Evolutionary conservation across 1,140 invertebrate species (phyloP), one percentile per base, ranked within the genome.

Genomic region (Anagrus nilaparvatae): DNA sequence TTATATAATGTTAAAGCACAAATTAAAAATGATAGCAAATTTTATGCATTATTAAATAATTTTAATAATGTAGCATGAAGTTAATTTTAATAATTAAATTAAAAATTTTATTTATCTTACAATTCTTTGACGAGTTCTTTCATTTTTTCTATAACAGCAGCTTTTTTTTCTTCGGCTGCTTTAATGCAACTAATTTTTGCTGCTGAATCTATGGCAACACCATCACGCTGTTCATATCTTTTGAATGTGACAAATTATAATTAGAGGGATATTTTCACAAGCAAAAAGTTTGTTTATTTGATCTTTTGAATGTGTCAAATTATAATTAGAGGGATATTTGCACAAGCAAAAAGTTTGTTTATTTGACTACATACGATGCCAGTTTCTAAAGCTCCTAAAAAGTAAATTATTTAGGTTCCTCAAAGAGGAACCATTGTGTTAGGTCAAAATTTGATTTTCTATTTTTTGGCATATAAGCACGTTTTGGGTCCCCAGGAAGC

Each of bases 211-310:
- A 47, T 39, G 21, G n/a, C 21, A n/a, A 33, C 14, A 2, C 45
- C 40, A 38, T 39, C 35, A 30, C 38, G 29, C 8, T 40, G 29
- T 43, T 47, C 45, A 18, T 47, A 47, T 16, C 35, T 10, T n/a
- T 43, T 43, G 25, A 20, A 43, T 1, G 25, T n/a, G 6, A 19
- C 21, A 28, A 30, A 18, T 37, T 27, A n/a, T 34, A 18, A 47
- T 24, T 2, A 10, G 2, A 18, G 45, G 45, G 33, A 47, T 39
- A 36, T 43, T 30, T 5, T 33, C 10, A 30, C 40, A 43, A 9
- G 45, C 40, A 14, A 47, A 38, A 29, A 47, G 12, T 38, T 36
- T 28, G 12, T 43, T 7, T n/a, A n/a, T n/a, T n/a, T n/a, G n/a
- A n/a, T 16, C 35, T 10, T n/a, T 43, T 43, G 25, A 20, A 43